Evolutionary conservation across 2,888 invertebrate species (phyloP).

Genomic region (Caenorhabditis parvicauda): DNA sequence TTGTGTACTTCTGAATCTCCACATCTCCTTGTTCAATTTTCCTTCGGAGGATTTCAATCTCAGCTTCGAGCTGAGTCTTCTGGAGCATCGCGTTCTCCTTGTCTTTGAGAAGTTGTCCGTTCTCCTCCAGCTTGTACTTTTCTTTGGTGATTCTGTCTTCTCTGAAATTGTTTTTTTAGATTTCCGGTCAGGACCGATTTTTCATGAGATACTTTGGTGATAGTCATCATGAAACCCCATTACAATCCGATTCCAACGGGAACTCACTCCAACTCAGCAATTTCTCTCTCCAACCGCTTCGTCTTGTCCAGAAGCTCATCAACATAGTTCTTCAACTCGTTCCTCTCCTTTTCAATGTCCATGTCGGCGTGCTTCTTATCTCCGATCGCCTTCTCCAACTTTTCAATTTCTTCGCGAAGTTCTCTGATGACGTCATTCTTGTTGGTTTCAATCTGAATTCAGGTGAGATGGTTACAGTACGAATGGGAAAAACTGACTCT

Average conservation of each 20-base stretch:
- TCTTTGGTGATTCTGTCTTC: slow-evolving; percentile 23
- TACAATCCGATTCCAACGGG: too few species aligned
- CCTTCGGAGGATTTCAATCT: slow-evolving; percentile 9
- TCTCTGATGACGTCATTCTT: slow-evolving; percentile 17
- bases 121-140: slow-evolving; percentile 17
- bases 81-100: slow-evolving; percentile 21
- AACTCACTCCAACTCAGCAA: slow-evolving; percentile 18
- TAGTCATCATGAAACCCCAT: not conserved
- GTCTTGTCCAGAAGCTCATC: slow-evolving; percentile 12
- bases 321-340: slow-evolving; percentile 15
- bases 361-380: slow-evolving; percentile 24
- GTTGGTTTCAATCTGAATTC: slow-evolving; percentile 24
- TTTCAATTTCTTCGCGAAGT: slow-evolving; percentile 17
- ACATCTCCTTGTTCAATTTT: slow-evolving; percentile 8
- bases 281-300: slow-evolving; percentile 7
- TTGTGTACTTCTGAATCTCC: slow-evolving; percentile 10
- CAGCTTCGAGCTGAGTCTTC: slow-evolving; percentile 10
- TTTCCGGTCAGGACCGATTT: not conserved
- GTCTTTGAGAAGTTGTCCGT: slow-evolving; percentile 18
- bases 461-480: not conserved
- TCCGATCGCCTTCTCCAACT: slow-evolving; percentile 24
- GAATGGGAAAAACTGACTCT: slow-evolving; percentile 4
- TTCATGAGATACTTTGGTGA: not conserved
- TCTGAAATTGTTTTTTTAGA: slow-evolving; percentile 7
- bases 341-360: slow-evolving; percentile 11